Evolutionary conservation across 1,140 invertebrate genomes (phyloP).

Genomic region (Neotoxoptera formosana): DNA sequence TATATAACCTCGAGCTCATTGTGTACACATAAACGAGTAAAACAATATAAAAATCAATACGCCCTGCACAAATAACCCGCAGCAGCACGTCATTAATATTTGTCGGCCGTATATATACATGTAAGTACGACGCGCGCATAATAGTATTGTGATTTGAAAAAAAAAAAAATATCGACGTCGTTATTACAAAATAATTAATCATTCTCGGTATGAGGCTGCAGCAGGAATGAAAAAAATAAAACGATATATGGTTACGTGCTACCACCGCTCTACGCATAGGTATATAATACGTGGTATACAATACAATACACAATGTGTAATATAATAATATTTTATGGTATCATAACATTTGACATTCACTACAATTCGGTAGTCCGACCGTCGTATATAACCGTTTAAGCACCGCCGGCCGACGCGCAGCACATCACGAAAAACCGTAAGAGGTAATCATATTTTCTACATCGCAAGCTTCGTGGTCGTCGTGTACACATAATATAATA

Average conservation of each 20-base stretch:
- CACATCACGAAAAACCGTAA: not conserved
- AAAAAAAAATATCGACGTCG: not conserved
- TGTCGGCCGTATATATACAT: not conserved
- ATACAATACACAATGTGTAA: not conserved
- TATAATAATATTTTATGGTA: too few relatives aligned
- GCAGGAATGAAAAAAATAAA: not conserved
- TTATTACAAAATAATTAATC: constrained; percentile 19
- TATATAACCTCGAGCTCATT: not conserved
- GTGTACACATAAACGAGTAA: not conserved
- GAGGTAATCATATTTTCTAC: constrained; percentile 34
- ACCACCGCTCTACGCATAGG: not conserved
- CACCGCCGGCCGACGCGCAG: not conserved
- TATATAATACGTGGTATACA: not conserved
- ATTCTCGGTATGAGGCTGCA: not conserved
- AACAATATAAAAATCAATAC: constrained; percentile 18
- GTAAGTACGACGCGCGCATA: not conserved
- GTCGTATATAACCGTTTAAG: constrained; percentile 17
- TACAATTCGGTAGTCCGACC: constrained; percentile 28
- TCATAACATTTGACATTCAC: constrained; percentile 20
- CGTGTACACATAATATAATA: too few relatives aligned
- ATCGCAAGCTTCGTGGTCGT: too few relatives aligned
- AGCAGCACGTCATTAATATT: constrained; percentile 2
- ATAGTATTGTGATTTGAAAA: constrained; percentile 14
- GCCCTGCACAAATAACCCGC: not conserved
- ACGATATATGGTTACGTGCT: not conserved